Evolutionary conservation across 1,140 invertebrate species (phyloP), one percentile per base, ranked within the genome.

Genomic region (Drosophila auraria): DNA sequence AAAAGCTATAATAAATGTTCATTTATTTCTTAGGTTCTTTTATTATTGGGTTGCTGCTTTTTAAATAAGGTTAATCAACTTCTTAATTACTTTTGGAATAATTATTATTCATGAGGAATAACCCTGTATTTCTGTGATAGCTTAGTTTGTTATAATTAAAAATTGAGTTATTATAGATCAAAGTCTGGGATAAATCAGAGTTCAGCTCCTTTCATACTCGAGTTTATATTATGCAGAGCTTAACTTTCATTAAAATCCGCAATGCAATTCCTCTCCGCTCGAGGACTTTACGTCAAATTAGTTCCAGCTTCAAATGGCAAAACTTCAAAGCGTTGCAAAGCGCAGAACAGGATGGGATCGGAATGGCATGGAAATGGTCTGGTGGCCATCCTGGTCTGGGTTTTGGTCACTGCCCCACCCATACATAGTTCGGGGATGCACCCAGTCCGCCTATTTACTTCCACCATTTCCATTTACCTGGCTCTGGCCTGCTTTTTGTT

Each of bases 231-330:
- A 69, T 45, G 54, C 15, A 54, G 51, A 70, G 64, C 63, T 70
- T 20, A 70, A 27, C 66, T 33, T 70, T 70, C 27, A 70, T 69
- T 70, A 36, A 69, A 70, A 69, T 54, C 44, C 15, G 27, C 49
- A 68, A 20, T 70, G 66, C 49, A 69, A 54, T 69, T 25, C 15
- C 44, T 20, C 36, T 36, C n/a, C 25, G 44, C 45, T 51, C 20
- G 44, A 59, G 65, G 69, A 53, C 56, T 73, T 73, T 73, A 49
- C 68, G 56, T 60, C 47, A 73, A 73, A 73, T 73, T 73, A 73
- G 66, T 73, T 73, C 30, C 70, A 73, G 70, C 47, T 59, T 73
- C 70, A 73, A 73, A 73, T 73, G 66, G 68, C 68, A 45, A 38
- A 73, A 73, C 70, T 73, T 73, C 70, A 73, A 73, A 65, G 63